Percentiles rank a stretch among this genome's conserved stretches.
Evolutionary conservation across 2,797 vertebrate species (phyloP).

Genomic region (Botia kubotai): DNA sequence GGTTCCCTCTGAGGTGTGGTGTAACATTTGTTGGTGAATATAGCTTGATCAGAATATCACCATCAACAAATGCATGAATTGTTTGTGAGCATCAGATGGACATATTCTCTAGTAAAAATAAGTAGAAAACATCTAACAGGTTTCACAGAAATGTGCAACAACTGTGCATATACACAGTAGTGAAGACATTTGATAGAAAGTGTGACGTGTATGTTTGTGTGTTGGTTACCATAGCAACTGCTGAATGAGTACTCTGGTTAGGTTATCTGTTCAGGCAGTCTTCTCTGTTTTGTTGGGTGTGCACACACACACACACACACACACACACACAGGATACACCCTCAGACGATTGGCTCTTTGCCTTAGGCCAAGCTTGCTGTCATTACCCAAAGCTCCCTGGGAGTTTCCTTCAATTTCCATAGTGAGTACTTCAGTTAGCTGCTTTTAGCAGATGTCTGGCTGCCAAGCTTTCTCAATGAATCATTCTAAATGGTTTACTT

Average conservation of each 20-base stretch:
- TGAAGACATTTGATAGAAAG: neutral
- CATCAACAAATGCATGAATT: neutral
- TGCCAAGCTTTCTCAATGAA: neutral
- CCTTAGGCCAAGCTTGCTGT: constrained; percentile 45
- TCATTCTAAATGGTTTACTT: neutral
- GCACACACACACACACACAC: constrained; percentile 22
- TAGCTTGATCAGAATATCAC: neutral
- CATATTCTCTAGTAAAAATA: neutral
- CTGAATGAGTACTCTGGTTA: constrained; percentile 4
- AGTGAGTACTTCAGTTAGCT: constrained; percentile 24
- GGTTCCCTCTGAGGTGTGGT: neutral
- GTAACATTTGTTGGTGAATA: neutral
- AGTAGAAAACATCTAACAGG: neutral
- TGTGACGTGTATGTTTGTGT: constrained; percentile 6
- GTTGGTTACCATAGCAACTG: constrained; percentile 28
- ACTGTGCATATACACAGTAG: neutral
- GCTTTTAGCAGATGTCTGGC: neutral
- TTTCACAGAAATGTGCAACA: constrained; percentile 11
- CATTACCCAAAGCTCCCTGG: constrained; percentile 32
- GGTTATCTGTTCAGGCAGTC: constrained; percentile 32
- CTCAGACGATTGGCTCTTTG: constrained; percentile 30
- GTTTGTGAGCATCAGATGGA: neutral
- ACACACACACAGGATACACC: constrained; percentile 10
- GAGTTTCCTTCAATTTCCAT: constrained; percentile 36
- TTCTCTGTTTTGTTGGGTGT: constrained; percentile 3